Conservation (phyloP, 2,797 vertebrate species). For the Hipposideros larvatus region DNA sequence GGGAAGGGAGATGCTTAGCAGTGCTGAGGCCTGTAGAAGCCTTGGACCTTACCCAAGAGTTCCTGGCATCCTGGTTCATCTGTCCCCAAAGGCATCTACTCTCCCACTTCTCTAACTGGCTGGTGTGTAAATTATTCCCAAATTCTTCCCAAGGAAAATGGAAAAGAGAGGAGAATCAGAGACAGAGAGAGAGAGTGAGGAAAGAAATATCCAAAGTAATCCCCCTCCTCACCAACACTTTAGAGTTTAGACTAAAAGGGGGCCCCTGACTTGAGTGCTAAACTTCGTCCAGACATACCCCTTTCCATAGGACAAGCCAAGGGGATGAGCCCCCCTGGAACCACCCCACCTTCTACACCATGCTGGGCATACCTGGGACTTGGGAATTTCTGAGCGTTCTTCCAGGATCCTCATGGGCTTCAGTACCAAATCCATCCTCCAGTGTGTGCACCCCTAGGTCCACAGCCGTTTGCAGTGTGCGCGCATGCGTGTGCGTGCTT, state of each 20-base stretch:
- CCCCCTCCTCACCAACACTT: not conserved
- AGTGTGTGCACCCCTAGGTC: not conserved
- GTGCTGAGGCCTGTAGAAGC: not conserved
- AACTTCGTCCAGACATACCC: not conserved
- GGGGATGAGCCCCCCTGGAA: not conserved
- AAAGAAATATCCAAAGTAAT: not conserved
- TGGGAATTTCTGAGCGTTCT: not conserved
- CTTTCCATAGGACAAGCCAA: not conserved
- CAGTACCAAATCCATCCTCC: not conserved
- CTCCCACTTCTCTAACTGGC: not conserved
- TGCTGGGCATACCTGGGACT: not conserved
- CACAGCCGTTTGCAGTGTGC: not conserved
- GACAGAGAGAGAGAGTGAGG: not conserved
- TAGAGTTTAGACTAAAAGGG: not conserved
- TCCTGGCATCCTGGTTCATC: constrained; percentile 45
- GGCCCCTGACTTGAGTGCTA: not conserved
- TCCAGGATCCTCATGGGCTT: not conserved
- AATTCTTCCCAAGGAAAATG: not conserved
- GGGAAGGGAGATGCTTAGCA: constrained; percentile 45
- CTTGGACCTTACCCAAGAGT: constrained; percentile 53
- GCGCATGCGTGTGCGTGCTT: not conserved
- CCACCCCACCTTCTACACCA: not conserved
- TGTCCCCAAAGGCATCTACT: not conserved
- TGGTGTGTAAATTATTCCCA: constrained; percentile 12
- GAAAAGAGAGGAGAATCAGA: not conserved